Base-by-base conservation (phyloP, 1,140 invertebrate species). In the Apis cerana region DNA sequence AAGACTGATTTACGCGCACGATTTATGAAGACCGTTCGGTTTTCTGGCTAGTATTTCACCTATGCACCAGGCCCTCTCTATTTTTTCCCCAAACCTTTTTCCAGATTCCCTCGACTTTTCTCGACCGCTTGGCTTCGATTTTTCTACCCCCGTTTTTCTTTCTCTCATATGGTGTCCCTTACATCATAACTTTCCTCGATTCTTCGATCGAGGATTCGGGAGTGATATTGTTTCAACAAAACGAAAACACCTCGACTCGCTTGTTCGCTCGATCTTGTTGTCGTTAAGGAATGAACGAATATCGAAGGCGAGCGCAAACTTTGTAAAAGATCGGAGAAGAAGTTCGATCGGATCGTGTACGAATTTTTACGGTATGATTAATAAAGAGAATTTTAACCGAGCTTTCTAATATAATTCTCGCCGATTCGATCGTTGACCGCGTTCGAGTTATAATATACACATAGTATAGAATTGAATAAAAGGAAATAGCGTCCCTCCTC, bases 21-120 rank as follows among this genome's bases (percentile, higher is more conserved):
- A 93, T 93, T 93, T 93, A 93, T 92, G 91, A 92, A 92, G 91
- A 92, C 89, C 87, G 91, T 92, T 93, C 85, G 91, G 88, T 92
- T 92, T 91, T 92, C 91, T 91, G 62, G 76, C 82, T 87, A 88
- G 89, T 92, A 92, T 92, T 93, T 92, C 91, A 92, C 89, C 87
- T 80, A 85, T 83, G 76, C 64, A 27, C 27, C 27, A 82, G 59
- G 12, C 48, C 17, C n/a, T 82, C 77, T 82, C 77, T 72, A 58
- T 86, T 79, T 82, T 85, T 88, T n/a, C 5, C 5, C 21, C 19
- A 12, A 19, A 52, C 62, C 27, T 15, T 33, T 50, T 56, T 43
- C 19, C 19, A n/a, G 13, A 33, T 23, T 58, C 21, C 52, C 11
- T 58, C 43, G n/a, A n/a, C 11, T 56, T 72, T 71, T 65, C 43